phyloP scores from a whole-genome alignment of 2,797 vertebrate genomes.

The Sorex maritimensis region DNA sequence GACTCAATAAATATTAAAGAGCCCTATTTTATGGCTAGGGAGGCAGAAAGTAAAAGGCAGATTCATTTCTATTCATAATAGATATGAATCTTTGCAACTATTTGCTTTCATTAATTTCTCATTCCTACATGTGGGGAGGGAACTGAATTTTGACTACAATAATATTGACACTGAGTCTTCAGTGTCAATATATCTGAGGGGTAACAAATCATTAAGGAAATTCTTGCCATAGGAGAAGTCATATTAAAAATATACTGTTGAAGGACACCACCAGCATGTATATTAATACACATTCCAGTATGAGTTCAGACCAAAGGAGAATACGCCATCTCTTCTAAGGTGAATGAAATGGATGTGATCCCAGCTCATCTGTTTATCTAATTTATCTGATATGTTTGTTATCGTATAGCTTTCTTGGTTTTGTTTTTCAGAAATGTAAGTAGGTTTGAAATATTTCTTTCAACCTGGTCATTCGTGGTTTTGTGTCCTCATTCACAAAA shows the following conservation, averaged over 20 bases:
- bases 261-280: background rate
- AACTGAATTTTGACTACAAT: slow-evolving; percentile 25
- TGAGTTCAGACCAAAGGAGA: slow-evolving; percentile 25
- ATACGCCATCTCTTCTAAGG: slow-evolving; percentile 26
- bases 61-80: background rate
- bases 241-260: background rate
- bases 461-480: background rate
- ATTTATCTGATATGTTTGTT: slow-evolving; percentile 34
- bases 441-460: slow-evolving; percentile 56
- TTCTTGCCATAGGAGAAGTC: too few relatives aligned
- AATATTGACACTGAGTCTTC: slow-evolving; percentile 40
- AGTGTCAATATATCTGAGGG: slow-evolving; percentile 23
- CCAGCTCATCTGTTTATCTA: slow-evolving; percentile 18
- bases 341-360: slow-evolving; percentile 42
- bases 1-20: slow-evolving; percentile 49
- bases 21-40: slow-evolving; percentile 26
- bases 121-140: background rate
- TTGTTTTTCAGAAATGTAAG: slow-evolving; percentile 23
- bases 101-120: slow-evolving; percentile 62
- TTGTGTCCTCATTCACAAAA: slow-evolving; percentile 11
- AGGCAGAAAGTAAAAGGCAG: slow-evolving; percentile 8
- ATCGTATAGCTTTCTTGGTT: background rate
- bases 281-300: background rate
- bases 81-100: background rate
- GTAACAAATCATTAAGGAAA: background rate